Evolutionary conservation across 1,140 invertebrate species (phyloP), one percentile per base, ranked within the genome.

Genomic region (Pissodes strobi): DNA sequence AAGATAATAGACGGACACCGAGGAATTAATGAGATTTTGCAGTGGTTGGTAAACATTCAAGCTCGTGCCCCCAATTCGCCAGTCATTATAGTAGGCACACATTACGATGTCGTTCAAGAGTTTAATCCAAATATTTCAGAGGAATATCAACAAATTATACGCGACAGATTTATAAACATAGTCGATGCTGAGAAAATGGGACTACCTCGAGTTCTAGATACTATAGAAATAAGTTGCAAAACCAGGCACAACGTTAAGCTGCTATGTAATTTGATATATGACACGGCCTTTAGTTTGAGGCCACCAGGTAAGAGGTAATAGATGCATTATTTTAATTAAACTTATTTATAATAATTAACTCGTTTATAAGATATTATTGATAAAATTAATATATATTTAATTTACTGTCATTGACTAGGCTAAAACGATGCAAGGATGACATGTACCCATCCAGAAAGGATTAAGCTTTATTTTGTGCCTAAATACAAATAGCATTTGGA

Each of bases 131-230:
- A 86, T 41, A 88, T 87, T 69, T 87, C 91, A 0, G 90, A 95
- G 73, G 88, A 91, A 46, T 81, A 97, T 52, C 95, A 99, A 74
- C 90, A 94, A 51, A 83, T 92, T 12, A 95, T 97, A 60, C 80
- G 93, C 1, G 91, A 94, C 59, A 86, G 90, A 64, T 98, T 98
- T 70, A 94, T 98, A 61, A 93, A 92, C 43, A 88, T 97, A 2
- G 89, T 93, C 0, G 97, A 99, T 80, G 93, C 95, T 0, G 95
- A 98, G 75, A 99, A 98, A 79, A 89, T 92, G 72, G 97, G 97
- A 0, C 78, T 99, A 12, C 97, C 97, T 0, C 83, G 93, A 45
- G 95, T 99, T 0, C 83, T 97, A 64, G 94, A 95, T 74, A 93
- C 93, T 0, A 90, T 99, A 18, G 95, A 98, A 84, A 89, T 98